A percentile compares a stretch with the other conserved stretches of the same genome.
Conservation (phyloP, 2,797 vertebrate genomes). For the Alectoris magna region DNA sequence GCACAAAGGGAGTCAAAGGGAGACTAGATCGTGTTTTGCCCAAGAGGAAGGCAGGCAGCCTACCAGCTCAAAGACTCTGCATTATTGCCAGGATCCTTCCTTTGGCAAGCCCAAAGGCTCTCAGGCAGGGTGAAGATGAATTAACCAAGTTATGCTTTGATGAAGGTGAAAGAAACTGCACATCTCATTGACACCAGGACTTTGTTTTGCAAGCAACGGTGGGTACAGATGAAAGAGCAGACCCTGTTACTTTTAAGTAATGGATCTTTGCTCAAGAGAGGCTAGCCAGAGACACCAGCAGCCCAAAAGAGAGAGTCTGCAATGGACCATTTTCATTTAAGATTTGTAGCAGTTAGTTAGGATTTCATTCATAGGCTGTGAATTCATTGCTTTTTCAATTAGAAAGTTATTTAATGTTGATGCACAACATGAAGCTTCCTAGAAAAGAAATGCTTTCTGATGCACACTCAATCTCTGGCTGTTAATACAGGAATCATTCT, state of each 20-base stretch:
- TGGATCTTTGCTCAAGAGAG: neutral
- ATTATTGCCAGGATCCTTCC: neutral
- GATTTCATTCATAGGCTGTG: slow-evolving; percentile 11
- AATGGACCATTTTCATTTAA: neutral
- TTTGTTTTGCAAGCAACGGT: neutral
- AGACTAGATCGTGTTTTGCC: neutral
- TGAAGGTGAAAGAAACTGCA: neutral
- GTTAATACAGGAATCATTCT: neutral
- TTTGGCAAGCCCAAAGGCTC: neutral
- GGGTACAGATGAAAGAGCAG: neutral
- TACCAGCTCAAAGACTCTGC: neutral
- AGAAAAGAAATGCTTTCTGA: neutral
- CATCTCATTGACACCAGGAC: neutral
- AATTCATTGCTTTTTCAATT: slow-evolving; percentile 49
- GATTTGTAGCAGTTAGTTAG: slow-evolving; percentile 14
- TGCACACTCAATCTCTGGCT: neutral
- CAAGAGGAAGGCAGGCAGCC: neutral
- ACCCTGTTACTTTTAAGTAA: neutral
- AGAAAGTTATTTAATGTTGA: slow-evolving; percentile 27
- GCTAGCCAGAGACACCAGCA: neutral
- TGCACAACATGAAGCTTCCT: neutral
- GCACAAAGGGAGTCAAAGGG: neutral
- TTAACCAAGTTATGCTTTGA: neutral
- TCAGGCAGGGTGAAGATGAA: neutral
- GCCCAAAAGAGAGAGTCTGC: neutral